Evolutionary conservation across 2,113 vertebrate genomes (phyloP), one percentile per base, ranked within the genome.

Genomic region (Ariopsis seemanni): DNA sequence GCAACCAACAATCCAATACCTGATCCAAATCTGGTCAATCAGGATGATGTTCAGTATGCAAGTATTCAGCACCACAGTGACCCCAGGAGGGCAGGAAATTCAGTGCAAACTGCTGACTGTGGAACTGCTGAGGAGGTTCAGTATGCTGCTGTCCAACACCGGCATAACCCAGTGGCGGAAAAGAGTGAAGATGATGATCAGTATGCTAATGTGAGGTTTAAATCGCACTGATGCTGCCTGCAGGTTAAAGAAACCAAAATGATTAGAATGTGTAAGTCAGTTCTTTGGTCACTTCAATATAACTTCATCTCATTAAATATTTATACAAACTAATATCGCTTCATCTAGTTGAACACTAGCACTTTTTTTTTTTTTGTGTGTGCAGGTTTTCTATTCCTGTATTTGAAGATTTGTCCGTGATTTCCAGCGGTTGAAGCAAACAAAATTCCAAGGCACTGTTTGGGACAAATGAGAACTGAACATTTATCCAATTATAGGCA

Each of bases 101-200:
- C 25, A 27, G 25, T 27, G 4, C 42, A 83, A 10, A 5, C 55
- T n/a, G 3, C 18, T 15, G 30, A 25, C 25, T 30, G 48, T 30
- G 60, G 5, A 17, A 2, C 25, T 52, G 17, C 8, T 69, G 75
- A 79, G 10, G 63, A 58, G 27, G 62, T 71, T 34, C 62, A 80
- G 85, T 81, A 86, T 15, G 74, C 85, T 79, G 57, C 12, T 22
- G 15, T 86, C 75, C 58, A 85, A 34, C 14, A 4, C 27, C 55
- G 22, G 14, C 27, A 0, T 62, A 57, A 62, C 22, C 62, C 7
- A 78, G 7, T 11, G 72, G 48, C 1, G 48, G 17, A 52, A 50
- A 50, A 78, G 58, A 77, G 34, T 12, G 34, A 78, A 18, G 55
- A 50, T 10, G 25, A 34, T 5, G 25, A n/a, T 52, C 72, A 65